These are phyloP conservation scores for Diglossa cyanea DNA, from an alignment of 2,797 vertebrate genomes.

Conservation along the genomic window DNA sequence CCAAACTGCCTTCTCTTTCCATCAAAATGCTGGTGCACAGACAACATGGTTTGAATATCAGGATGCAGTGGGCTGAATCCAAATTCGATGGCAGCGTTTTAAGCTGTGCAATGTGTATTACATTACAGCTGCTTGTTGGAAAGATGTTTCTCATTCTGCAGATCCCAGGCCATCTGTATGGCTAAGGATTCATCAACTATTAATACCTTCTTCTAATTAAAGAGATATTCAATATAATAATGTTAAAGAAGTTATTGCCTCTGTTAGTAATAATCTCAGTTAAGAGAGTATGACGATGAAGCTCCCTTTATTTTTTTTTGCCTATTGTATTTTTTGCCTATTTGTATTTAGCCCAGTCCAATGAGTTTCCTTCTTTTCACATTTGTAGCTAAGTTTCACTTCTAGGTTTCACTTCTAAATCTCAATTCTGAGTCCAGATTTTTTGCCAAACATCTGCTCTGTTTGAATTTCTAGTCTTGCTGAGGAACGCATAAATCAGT, in stretches of 20 bases:
- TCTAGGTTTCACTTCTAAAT: not conserved
- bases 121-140: not conserved
- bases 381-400: not conserved
- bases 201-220: conserved; percentile 32
- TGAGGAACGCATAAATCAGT: not conserved
- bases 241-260: not conserved
- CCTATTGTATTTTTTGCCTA: too few species aligned
- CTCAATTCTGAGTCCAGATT: not conserved
- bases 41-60: not conserved
- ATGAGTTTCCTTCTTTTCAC: not conserved
- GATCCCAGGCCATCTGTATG: not conserved
- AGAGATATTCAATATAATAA: not conserved
- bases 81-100: not conserved
- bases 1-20: not conserved
- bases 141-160: conserved; percentile 40
- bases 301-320: not conserved
- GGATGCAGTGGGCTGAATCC: not conserved
- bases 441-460: not conserved
- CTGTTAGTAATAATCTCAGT: not conserved
- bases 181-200: not conserved
- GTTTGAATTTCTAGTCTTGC: not conserved
- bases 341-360: not conserved
- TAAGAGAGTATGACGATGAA: not conserved
- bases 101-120: not conserved
- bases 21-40: not conserved